These are phyloP conservation scores for Patella ulyssiponensis DNA, from an alignment of 2,888 invertebrate genomes.

Conservation along the genomic window DNA sequence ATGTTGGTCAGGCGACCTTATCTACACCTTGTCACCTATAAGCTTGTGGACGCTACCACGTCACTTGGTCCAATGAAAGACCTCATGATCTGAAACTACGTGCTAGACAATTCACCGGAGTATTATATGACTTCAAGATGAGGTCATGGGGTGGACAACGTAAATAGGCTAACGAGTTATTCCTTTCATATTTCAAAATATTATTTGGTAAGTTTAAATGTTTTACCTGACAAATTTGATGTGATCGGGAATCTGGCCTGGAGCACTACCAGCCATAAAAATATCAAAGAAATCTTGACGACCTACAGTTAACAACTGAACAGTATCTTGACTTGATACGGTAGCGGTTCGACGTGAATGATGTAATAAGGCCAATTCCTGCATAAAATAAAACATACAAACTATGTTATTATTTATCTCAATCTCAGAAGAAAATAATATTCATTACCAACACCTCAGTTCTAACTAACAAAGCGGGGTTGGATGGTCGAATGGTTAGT, in stretches of 20 bases:
- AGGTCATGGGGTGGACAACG: background rate
- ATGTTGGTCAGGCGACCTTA: no score
- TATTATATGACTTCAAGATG: no score
- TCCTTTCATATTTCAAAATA: background rate
- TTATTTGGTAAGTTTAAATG: background rate
- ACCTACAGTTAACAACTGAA: slow-evolving; percentile 67
- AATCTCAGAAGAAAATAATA: no score
- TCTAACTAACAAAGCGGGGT: no score
- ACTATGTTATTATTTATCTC: no score
- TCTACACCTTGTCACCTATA: no score
- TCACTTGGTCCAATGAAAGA: no score
- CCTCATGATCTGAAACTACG: no score
- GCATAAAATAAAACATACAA: background rate
- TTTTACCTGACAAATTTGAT: slow-evolving; percentile 61
- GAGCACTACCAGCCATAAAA: slow-evolving; percentile 62
- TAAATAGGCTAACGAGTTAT: background rate
- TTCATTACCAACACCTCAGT: no score
- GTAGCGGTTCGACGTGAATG: slow-evolving; percentile 68
- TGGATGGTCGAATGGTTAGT: no score
- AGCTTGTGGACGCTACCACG: no score
- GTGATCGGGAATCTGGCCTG: slow-evolving; percentile 65
- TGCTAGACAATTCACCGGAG: no score
- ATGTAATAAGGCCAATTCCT: slow-evolving; percentile 66
- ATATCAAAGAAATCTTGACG: slow-evolving; percentile 69
- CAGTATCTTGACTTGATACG: slow-evolving; percentile 67